Evolutionary conservation across 2,797 vertebrate species (phyloP).

Genomic region (Triplophysa bombifrons): DNA sequence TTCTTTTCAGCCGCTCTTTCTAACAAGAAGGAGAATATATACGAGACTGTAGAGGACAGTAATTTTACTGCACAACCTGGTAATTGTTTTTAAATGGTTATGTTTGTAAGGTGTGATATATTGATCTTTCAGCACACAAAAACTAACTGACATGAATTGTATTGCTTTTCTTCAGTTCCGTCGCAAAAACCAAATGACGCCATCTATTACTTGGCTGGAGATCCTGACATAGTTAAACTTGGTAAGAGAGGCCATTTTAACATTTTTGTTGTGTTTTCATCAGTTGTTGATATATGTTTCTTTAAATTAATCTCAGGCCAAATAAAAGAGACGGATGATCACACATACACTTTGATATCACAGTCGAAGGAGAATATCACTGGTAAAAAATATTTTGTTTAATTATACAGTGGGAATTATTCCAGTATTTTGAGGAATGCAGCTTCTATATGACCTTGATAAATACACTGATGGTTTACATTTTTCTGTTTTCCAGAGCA

Average conservation of each 20-base stretch:
- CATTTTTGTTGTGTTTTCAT: not conserved
- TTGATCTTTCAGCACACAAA: no score
- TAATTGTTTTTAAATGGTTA: not conserved
- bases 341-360: not conserved
- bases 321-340: not conserved
- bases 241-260: slow-evolving; percentile 4
- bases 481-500: not conserved
- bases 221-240: not conserved
- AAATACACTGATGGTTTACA: not conserved
- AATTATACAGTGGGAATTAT: not conserved
- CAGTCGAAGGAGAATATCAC: not conserved
- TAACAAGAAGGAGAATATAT: not conserved
- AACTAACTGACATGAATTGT: not conserved
- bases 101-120: not conserved
- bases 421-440: not conserved
- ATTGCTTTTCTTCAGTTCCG: not conserved
- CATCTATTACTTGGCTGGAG: slow-evolving; percentile 13
- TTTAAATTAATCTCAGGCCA: not conserved
- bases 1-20: not conserved
- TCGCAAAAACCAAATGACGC: not conserved
- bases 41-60: slow-evolving; percentile 1
- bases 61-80: not conserved
- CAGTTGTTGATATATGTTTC: not conserved
- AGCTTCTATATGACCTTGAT: no score
- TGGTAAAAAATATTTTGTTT: not conserved